These are phyloP conservation scores for Spatula clypeata DNA, from an alignment of 2,797 vertebrate genomes.

Conservation along the genomic window DNA sequence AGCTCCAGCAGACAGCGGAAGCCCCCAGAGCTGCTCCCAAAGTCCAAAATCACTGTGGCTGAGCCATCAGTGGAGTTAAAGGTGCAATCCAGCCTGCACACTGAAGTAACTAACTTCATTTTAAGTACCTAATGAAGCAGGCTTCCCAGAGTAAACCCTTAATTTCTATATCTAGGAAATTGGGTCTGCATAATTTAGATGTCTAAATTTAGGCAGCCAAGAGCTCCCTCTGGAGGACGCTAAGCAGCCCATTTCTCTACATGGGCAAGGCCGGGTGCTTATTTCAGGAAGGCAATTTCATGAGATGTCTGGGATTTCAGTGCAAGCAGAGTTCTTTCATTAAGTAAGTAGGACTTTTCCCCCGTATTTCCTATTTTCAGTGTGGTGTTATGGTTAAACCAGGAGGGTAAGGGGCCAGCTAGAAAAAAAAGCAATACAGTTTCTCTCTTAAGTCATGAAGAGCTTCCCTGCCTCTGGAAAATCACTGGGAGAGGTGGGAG, in stretches of 20 bases:
- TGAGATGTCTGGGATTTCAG: not conserved
- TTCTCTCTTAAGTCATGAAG: not conserved
- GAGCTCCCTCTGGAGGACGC: constrained; percentile 74
- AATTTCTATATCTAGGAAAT: constrained; percentile 45
- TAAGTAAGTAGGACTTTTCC: not conserved
- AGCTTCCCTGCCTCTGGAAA: not conserved
- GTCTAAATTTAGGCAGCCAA: constrained; percentile 51
- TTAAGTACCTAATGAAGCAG: constrained; percentile 56
- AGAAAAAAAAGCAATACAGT: not conserved
- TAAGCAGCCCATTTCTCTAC: not conserved
- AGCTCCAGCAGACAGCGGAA: not conserved
- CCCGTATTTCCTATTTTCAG: not conserved
- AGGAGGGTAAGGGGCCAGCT: not conserved
- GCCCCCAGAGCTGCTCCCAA: fast-evolving
- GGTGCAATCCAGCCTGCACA: not conserved
- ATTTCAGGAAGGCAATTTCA: not conserved
- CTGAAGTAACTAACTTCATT: constrained; percentile 53
- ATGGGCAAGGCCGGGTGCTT: not conserved
- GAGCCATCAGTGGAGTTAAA: not conserved
- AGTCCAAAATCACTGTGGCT: constrained; percentile 1
- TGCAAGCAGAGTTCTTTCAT: not conserved
- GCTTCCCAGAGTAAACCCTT: constrained; percentile 42
- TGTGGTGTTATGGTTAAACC: not conserved
- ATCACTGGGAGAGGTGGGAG: not conserved
- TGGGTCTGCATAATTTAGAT: constrained; percentile 37